Evolutionary conservation across 2,113 vertebrate genomes (phyloP).

Genomic region (Condylura cristata): DNA sequence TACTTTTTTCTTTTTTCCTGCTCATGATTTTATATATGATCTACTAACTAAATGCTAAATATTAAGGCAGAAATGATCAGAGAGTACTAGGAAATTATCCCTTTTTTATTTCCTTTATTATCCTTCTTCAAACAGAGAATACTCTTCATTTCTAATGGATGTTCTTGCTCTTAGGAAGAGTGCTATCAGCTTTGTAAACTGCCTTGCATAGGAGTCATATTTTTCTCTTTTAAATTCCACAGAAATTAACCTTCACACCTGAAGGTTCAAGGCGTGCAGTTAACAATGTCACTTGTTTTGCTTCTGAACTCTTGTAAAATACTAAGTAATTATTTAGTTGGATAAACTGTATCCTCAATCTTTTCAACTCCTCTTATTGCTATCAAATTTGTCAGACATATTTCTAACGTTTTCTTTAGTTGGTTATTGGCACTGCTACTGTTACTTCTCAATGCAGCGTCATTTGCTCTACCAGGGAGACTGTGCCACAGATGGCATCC

Average conservation of each 20-base stretch:
- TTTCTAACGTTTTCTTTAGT: not conserved
- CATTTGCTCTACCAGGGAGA: not conserved
- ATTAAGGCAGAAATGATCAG: not conserved
- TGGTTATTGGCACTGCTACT: not conserved
- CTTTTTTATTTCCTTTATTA: not conserved
- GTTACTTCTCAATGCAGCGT: not conserved
- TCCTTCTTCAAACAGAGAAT: not conserved
- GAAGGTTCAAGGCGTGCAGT: not conserved
- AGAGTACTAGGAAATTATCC: not conserved
- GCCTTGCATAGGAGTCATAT: not conserved
- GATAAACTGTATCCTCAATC: not conserved
- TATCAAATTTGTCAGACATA: not conserved
- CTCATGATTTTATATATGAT: not conserved
- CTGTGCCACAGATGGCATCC: not conserved
- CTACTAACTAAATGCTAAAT: not conserved
- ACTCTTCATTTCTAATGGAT: not conserved
- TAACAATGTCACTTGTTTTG: not conserved
- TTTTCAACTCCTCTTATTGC: not conserved
- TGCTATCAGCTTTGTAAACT: not conserved
- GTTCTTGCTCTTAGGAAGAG: not conserved
- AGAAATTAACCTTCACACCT: not conserved
- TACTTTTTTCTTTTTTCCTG: not conserved
- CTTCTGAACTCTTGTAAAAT: not conserved
- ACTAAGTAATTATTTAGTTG: not conserved
- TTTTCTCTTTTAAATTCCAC: not conserved